Base-by-base conservation (phyloP, 2,888 invertebrate genomes). In the Synanthedon vespiformis region DNA sequence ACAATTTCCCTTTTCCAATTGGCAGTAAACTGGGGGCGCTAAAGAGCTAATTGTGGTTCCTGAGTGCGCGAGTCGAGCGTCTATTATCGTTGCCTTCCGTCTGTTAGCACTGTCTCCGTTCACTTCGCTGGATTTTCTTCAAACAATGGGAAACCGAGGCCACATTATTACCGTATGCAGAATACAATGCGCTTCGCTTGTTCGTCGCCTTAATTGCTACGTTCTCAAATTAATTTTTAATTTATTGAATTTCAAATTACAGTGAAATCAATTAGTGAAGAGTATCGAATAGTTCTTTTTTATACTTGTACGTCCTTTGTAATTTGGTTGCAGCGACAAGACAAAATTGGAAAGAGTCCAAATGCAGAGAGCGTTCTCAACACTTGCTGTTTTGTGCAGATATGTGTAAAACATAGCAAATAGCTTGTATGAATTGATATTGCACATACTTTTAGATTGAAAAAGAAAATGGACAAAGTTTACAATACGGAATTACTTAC, bases 321-420 rank as follows among this genome's bases (percentile, higher is more conserved):
- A 44, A 13, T n/a, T 44, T 44, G 14, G 44, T 44, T 44, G n/a
- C 14, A 44, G n/a, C 14, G 14, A 44, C n/a, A 13, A n/a, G 44
- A 14, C 44, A 44, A 51, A 51, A 55, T 54, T 61, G 63, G 63
- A 64, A 58, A 62, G 57, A 54, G 54, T 61, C 62, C 62, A 62
- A 44, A 44, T 44, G 44, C 6, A 44, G 14, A n/a, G 13, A 44
- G 14, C 44, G 44, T 44, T 44, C 14, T 44, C 44, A 12, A 14
- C 44, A 44, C 44, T 44, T 44, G 44, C 44, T 44, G n/a, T 44
- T 44, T 44, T 44, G 44, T 34, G 34, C 34, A 34, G 34, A 34
- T 44, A 44, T 13, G 44, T 44, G 44, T 13, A 44, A 14, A 44
- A 44, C 12, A 10, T 41, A 44, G 12, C 5, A 34, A 22, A 10